Evolutionary conservation across 2,797 vertebrate species (phyloP), one percentile per base, ranked within the genome.

Genomic region (Semotilus atromaculatus): DNA sequence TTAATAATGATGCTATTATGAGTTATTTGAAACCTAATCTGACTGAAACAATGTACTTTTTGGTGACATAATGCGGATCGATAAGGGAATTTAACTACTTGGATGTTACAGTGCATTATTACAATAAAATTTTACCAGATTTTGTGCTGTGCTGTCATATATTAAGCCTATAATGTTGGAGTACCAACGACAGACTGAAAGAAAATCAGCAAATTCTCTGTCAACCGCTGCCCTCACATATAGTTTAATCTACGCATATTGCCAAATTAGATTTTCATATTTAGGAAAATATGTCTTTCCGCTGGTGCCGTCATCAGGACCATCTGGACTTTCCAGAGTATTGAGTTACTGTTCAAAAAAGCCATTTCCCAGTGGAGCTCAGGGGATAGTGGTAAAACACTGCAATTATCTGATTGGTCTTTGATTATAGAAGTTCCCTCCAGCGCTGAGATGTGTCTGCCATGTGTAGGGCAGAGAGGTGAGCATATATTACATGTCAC

Each of bases 381-480:
- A 91, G 91, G 92, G 94, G 93, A 92, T 93, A 89, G 92, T 94
- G 93, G 94, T 92, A 92, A 94, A 95, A 94, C 91, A 80, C 92
- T 89, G 91, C 93, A 95, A 95, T 95, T 94, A 95, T 92, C 92
- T 94, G 94, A 95, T 95, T 95, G 94, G 91, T 90, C 92, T 95
- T 95, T 95, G 95, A 95, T 95, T 95, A 94, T 91, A 71, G 88
- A 92, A 89, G 58, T 93, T 90, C 90, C 89, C 89, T 78, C 91
- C 90, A 90, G 93, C 93, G 91, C 90, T 93, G 89, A 87, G 94
- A 93, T 90, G 93, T 91, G 89, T 93, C 91, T 90, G 89, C 89
- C 88, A 86, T 92, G 93, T 89, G 87, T 74, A 88, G 89, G 91
- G 89, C 92, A 88, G 88, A 88, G 85, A 81, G 83, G 85, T 78